Base-by-base conservation (phyloP, 1,140 invertebrate species). In the Melanaphis sacchari region DNA sequence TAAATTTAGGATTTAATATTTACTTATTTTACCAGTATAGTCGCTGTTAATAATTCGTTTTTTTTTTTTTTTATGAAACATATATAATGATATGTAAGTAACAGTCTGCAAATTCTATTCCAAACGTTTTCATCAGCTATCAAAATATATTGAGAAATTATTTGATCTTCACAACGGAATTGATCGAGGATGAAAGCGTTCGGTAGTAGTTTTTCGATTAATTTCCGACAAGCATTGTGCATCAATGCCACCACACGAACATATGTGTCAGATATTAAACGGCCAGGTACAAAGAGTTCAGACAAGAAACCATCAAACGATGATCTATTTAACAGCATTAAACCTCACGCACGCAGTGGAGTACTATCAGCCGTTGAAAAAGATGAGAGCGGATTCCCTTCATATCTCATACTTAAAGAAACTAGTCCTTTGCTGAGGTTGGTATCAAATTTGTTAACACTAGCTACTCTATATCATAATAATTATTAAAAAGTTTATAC, bases 341-440 rank as follows among this genome's bases (percentile, higher is more conserved):
- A 85, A 21, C 91, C 91, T 9, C 81, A 93, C 18, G 3, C 22
- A 1, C 76, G 91, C 8, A n/a, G 81, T 8, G 91, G 91, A 49
- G 7, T 93, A 21, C 21, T 93, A 15, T n/a, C 66, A 24, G 46
- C 38, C 0, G 81, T 93, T 26, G 36, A 84, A 38, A 93, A 85
- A 84, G 66, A 84, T 36, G 31, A 84, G 2, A 54, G 21, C 22
- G 89, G 89, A 81, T 93, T 90, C 1, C 85, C 88, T 21, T 85
- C 88, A 2, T 93, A 89, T 46, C 2, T 89, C 38, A 93, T 89
- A 81, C 66, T 89, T 2, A 90, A 93, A 66, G 88, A 93, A 89
- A 90, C 85, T n/a, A 90, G 93, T 40, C 54, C 93, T 2, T 49
- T 89, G 22, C 85, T 93, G 24, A 93, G 88, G 88, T 93, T 26